Percentiles rank a stretch among this genome's conserved stretches.
Conservation (phyloP, 1,140 invertebrate genomes). For the Hyphantria cunea region DNA sequence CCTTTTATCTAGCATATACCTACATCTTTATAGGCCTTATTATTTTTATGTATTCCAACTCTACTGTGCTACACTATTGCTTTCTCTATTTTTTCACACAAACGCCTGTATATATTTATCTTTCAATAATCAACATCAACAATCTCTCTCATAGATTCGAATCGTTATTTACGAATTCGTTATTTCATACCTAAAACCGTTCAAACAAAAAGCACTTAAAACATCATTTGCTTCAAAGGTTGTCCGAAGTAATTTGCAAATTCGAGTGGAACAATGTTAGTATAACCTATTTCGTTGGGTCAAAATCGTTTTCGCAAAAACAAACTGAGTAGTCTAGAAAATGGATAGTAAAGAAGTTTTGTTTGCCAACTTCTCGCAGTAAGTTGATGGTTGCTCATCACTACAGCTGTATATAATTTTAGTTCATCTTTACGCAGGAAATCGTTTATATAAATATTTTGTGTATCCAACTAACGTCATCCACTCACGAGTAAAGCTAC, state of each 20-base stretch:
- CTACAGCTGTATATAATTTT: constrained; percentile 12
- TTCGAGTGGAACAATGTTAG: background rate
- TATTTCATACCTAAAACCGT: no score
- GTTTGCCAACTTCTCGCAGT: constrained; percentile 13
- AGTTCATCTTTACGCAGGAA: constrained; percentile 25
- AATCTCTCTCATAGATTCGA: no score
- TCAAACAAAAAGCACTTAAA: no score
- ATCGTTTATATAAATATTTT: constrained; percentile 22
- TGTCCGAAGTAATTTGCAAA: constrained; percentile 29
- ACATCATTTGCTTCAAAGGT: no score
- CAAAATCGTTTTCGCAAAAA: constrained; percentile 14
- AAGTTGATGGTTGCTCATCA: constrained; percentile 7
- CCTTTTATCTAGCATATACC: no score
- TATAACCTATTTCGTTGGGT: constrained; percentile 2
- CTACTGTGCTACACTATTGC: no score
- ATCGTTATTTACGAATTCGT: no score
- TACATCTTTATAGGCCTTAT: no score
- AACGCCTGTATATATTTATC: no score
- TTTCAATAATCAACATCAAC: no score
- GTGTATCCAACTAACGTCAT: constrained; percentile 13
- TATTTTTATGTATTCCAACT: no score
- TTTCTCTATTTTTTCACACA: no score
- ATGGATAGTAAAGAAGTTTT: background rate
- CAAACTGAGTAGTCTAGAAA: background rate
- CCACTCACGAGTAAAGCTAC: background rate